Conservation (phyloP, 2,797 vertebrate species). For the Carcharodon carcharias region DNA sequence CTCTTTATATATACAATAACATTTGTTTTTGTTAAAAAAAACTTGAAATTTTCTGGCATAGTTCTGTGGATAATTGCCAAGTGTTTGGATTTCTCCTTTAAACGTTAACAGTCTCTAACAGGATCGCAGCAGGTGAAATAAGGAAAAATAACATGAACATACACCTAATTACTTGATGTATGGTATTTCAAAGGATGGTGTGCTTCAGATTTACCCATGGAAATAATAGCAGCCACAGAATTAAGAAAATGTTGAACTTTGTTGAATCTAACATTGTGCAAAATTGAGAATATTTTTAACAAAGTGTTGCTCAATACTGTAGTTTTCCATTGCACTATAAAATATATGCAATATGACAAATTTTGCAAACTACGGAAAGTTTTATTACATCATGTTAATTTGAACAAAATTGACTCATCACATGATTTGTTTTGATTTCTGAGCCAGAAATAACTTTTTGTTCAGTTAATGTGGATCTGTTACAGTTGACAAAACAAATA, state of each 20-base stretch:
- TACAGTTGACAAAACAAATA: conserved; percentile 4
- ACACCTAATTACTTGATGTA: background rate
- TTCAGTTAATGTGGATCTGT: background rate
- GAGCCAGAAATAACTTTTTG: background rate
- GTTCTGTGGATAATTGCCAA: too few species aligned
- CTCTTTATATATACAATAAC: too few species aligned
- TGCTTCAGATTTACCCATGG: background rate
- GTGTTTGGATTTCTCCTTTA: too few species aligned
- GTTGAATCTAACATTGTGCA: background rate
- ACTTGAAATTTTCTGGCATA: too few species aligned
- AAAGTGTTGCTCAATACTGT: background rate
- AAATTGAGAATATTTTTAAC: background rate
- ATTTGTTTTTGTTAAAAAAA: too few species aligned
- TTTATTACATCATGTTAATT: background rate
- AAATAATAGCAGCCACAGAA: background rate
- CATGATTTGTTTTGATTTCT: background rate
- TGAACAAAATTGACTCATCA: background rate
- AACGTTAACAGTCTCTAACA: too few species aligned
- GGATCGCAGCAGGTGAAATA: background rate
- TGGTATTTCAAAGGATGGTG: background rate
- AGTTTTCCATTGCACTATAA: background rate
- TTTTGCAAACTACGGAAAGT: background rate
- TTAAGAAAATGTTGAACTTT: background rate
- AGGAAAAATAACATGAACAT: background rate
- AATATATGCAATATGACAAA: background rate